A percentile compares a stretch with the other conserved stretches of the same genome.
Evolutionary conservation across 2,113 vertebrate species (phyloP).

Genomic region (Plotosus lineatus): DNA sequence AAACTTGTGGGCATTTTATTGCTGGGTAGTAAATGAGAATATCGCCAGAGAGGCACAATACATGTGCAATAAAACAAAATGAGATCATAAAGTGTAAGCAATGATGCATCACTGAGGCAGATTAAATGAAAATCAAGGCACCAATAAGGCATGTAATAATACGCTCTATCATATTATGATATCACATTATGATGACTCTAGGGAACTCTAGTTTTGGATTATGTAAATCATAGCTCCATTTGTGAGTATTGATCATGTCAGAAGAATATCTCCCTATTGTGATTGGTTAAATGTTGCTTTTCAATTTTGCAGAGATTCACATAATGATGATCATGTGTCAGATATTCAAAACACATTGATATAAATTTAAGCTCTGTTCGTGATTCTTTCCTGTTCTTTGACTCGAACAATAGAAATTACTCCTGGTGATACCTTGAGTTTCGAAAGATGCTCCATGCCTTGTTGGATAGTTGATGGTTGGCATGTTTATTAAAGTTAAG

Average conservation of each 20-base stretch:
- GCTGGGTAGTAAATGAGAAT: constrained; percentile 63
- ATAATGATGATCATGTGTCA: background rate
- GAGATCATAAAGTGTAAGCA: constrained; percentile 76
- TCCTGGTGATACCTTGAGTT: background rate
- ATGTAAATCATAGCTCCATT: constrained; percentile 1
- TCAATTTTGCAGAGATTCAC: background rate
- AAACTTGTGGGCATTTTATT: constrained; percentile 70
- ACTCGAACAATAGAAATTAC: background rate
- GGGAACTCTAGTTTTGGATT: constrained; percentile 17
- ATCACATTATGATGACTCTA: constrained; percentile 34
- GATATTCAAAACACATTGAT: background rate
- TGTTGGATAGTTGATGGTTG: background rate
- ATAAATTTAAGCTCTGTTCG: background rate
- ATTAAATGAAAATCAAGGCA: constrained; percentile 81
- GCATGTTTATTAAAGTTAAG: background rate
- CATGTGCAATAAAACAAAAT: constrained; percentile 80
- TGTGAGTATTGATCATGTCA: constrained; percentile 14
- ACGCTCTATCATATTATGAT: constrained; percentile 63
- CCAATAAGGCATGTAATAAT: constrained; percentile 80
- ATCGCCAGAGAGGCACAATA: constrained; percentile 71
- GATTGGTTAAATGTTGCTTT: constrained; percentile 2
- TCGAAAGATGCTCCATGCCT: background rate
- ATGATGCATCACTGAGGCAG: constrained; percentile 73
- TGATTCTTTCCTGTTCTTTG: background rate
- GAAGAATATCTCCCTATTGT: background rate